Base-by-base conservation (phyloP, 2,113 vertebrate species). In the Agapornis roseicollis region DNA sequence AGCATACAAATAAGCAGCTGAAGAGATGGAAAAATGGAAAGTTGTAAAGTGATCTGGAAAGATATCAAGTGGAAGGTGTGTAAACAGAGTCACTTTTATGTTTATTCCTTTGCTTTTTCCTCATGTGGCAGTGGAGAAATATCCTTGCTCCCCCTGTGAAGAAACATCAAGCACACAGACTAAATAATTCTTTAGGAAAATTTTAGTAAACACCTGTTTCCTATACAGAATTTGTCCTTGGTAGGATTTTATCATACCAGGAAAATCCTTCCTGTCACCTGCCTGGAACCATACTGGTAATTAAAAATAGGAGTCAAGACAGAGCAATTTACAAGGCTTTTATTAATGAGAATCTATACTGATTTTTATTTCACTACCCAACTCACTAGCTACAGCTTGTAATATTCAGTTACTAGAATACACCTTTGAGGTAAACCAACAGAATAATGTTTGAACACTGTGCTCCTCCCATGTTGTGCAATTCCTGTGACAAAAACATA, bases 1-100 rank as follows among this genome's bases (percentile, higher is more conserved):
- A 93, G 96, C 88, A 96, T 94, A 93, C 80, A 90, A 95, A 96
- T 94, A 91, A 93, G 96, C 61, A 92, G 85, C 39, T 42, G 74
- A 89, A 95, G 95, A 92, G 33, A 52, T 0, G 82, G 95, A 92
- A 96, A 94, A 94, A 95, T 89, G 92, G 90, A 89, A 88, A 94
- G 90, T 29, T 84, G 94, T 95, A 95, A 96, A 84, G 56, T 84
- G 88, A 97, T 94, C 90, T 2, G 22, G 83, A 90, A 85, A 80
- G 88, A 68, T 93, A 95, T 61, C 93, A 65, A 84, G 77, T 86
- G 46, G 50, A 79, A 93, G 41, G 31, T 49, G 29, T n/a, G 41
- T 37, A 41, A 2, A 2, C 42, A 74, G 29, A 85, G 17, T 29
- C 61, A 31, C 77, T 84, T 95, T 88, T 95, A 68, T 47, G 61